Percentiles rank a stretch among this genome's conserved stretches.
These are phyloP conservation scores for Siderastrea radians DNA, from an alignment of 92 coral and sea anemone genomes.

Conservation along the genomic window DNA sequence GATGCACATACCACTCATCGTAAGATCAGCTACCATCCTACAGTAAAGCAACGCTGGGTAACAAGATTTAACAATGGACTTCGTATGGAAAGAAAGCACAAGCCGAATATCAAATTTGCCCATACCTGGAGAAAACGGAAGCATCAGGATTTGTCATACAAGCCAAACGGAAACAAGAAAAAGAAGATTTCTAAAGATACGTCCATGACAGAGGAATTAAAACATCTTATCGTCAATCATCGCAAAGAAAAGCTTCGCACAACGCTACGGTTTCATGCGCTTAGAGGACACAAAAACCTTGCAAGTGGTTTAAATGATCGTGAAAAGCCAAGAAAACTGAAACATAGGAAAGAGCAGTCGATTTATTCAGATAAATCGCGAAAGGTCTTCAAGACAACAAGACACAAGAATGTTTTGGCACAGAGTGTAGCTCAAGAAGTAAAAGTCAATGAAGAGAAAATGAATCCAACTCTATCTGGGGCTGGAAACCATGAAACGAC, in stretches of 20 bases:
- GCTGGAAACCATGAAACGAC: not conserved
- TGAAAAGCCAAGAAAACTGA: not conserved
- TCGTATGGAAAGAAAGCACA: constrained; percentile 1
- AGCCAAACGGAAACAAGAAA: not conserved
- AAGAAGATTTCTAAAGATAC: not conserved
- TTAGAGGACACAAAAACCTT: too few species aligned
- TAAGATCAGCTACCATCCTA: constrained; percentile 13
- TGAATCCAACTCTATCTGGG: not conserved
- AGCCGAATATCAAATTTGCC: constrained; percentile 16
- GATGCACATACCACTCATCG: constrained; percentile 24
- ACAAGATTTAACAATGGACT: not conserved
- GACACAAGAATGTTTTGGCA: not conserved
- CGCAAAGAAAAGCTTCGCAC: constrained; percentile 9
- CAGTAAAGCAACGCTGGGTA: constrained; percentile 22
- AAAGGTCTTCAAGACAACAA: not conserved
- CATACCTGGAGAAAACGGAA: constrained; percentile 29
- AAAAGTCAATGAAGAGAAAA: not conserved
- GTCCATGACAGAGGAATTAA: constrained; percentile 39
- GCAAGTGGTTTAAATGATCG: too few species aligned
- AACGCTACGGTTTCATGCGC: not conserved
- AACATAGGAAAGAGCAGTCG: not conserved
- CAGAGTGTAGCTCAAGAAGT: not conserved
- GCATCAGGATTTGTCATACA: constrained; percentile 38
- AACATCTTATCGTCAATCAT: constrained; percentile 28
- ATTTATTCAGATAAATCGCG: not conserved